Evolutionary conservation across 2,888 invertebrate genomes (phyloP).

Genomic region (Pemphredon lugubris): DNA sequence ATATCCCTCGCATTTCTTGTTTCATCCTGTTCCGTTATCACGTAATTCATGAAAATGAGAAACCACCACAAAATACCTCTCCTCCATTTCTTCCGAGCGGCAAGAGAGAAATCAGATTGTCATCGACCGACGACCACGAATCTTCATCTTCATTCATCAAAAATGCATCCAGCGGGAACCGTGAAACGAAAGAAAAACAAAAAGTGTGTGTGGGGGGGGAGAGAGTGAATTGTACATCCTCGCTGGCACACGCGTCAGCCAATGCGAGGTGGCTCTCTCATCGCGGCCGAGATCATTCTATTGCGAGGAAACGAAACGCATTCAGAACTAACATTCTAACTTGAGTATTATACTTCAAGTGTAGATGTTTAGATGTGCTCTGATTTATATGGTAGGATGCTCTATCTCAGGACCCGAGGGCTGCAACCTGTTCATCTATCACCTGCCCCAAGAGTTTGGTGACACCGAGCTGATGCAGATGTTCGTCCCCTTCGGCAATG

Average conservation of each 20-base stretch:
- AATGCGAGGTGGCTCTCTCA: slow-evolving; percentile 34
- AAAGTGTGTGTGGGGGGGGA: slow-evolving; percentile 8
- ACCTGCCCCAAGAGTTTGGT: slow-evolving; percentile 99
- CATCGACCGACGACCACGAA: slow-evolving; percentile 44
- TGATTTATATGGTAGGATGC: slow-evolving; percentile 87
- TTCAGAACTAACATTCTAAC: slow-evolving; percentile 78
- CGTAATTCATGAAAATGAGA: too few species aligned
- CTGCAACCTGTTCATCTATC: slow-evolving; percentile 99
- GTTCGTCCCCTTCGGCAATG: slow-evolving; percentile 99
- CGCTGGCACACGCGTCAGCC: slow-evolving; percentile 14
- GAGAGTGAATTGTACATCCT: slow-evolving; percentile 42
- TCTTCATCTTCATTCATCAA: slow-evolving; percentile 60
- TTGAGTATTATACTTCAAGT: slow-evolving; percentile 81
- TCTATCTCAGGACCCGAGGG: slow-evolving; percentile 99
- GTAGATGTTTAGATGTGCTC: slow-evolving; percentile 82
- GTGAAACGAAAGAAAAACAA: slow-evolving; percentile 20
- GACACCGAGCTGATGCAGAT: slow-evolving; percentile 99
- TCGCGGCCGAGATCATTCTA: slow-evolving; percentile 56
- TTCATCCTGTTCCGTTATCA: too few species aligned
- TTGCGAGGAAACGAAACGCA: slow-evolving; percentile 69
- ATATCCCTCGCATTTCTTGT: too few species aligned
- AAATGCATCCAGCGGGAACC: slow-evolving; percentile 33
- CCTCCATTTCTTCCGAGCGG: slow-evolving; percentile 35
- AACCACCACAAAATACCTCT: slow-evolving; percentile 17
- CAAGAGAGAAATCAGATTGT: slow-evolving; percentile 61